Evolutionary conservation across 2,113 vertebrate genomes (phyloP).

Genomic region (Eulacestoma nigropectus): DNA sequence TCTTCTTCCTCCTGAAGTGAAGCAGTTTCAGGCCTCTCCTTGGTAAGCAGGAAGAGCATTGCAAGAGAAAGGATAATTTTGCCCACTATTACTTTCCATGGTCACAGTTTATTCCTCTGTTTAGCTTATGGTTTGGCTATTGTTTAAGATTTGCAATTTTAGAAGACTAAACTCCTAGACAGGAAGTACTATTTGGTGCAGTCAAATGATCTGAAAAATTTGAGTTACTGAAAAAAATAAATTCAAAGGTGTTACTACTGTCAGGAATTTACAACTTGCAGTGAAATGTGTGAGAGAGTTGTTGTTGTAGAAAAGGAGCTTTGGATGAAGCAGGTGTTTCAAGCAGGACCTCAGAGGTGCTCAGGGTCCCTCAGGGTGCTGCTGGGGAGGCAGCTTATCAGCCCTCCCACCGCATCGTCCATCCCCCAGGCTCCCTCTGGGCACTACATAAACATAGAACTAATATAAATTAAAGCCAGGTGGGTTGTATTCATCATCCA

Average conservation of each 20-base stretch:
- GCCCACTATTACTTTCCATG: not conserved
- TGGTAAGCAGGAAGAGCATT: not conserved
- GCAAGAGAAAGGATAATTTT: not conserved
- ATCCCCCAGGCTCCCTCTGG: not conserved
- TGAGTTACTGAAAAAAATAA: not conserved
- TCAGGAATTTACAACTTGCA: not conserved
- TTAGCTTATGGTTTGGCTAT: not conserved
- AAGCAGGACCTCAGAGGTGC: not conserved
- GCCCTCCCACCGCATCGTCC: not conserved
- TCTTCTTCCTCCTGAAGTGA: not conserved
- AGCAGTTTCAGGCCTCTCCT: not conserved
- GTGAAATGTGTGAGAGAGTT: not conserved
- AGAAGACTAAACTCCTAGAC: not conserved
- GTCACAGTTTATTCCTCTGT: not conserved
- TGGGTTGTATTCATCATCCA: not conserved
- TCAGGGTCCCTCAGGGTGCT: not conserved
- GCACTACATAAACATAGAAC: not conserved
- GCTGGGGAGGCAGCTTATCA: not conserved
- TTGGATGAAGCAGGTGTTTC: not conserved
- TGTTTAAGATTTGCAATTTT: not conserved
- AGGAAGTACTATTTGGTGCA: not conserved
- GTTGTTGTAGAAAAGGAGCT: not conserved
- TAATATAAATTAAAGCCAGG: not conserved
- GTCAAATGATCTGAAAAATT: not conserved
- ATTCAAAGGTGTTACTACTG: not conserved